Base-by-base conservation (phyloP, 1,140 invertebrate species). In the Drosophila ogumai region DNA sequence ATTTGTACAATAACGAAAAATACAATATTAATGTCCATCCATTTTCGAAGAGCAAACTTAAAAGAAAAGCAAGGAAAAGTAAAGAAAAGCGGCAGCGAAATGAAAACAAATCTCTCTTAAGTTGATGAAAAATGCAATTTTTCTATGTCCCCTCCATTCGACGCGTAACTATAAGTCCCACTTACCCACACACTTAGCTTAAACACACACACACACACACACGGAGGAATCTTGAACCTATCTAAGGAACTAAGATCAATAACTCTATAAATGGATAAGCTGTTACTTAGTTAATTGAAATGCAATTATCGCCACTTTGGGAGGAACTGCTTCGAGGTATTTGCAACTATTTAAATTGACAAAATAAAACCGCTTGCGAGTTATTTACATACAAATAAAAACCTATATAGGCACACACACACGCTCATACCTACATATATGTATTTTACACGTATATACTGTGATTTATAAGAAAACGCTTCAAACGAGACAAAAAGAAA, bases 391-490 rank as follows among this genome's bases (percentile, higher is more conserved):
- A 78, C 43, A 56, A 46, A 54, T 43, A 69, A 54, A 74, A 38
- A 66, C 58, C 58, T 25, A 66, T 47, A 81, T 36, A 65, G 34
- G 60, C 67, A 74, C 36, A 64, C 44, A 63, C 59, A 80, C 54
- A 75, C 31, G 66, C 38, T 66, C 63, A 75, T 76, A 58, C 72
- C 46, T 81, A 81, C 90, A 88, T 90, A 81, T 88, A 88, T 90
- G 81, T 88, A 88, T 87, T 88, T 84, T 88, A 88, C 85, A 88
- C 85, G 78, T 85, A 90, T 88, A 85, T 88, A 88, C 85, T 88
- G 85, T 88, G 85, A 88, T 88, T 88, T 85, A 88, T 88, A 88
- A 90, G 85, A 90, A 87, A 88, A 88, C 84, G 84, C 84, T 88
- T 88, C 81, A 77, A 85, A 79, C 68, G 65, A 75, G 38, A 75